phyloP scores from a whole-genome alignment of 2,888 invertebrate species.

The Pterobdella sp. region DNA sequence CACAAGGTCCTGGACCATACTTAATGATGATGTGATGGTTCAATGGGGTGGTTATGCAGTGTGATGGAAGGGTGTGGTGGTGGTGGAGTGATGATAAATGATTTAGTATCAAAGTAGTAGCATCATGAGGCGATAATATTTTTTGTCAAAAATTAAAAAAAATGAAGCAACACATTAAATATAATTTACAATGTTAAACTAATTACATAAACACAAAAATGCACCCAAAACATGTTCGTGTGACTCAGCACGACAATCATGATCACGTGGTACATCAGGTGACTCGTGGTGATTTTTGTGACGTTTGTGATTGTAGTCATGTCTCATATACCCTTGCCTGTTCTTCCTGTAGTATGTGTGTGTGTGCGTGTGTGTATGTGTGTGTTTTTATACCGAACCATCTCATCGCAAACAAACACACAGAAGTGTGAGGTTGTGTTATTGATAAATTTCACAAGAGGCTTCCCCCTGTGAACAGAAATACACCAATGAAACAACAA shows the following conservation, averaged over 20 bases:
- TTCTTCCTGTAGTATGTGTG: background rate
- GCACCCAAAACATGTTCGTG: background rate
- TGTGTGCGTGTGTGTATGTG: background rate
- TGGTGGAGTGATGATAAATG: background rate
- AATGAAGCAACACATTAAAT: background rate
- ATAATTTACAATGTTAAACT: background rate
- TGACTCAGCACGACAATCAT: background rate
- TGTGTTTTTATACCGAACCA: background rate
- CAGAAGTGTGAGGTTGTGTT: too few relatives aligned
- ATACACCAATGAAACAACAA: background rate
- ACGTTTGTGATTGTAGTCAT: background rate
- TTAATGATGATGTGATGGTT: slow-evolving; percentile 1
- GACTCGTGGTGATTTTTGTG: background rate
- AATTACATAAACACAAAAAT: background rate
- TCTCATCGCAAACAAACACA: too few relatives aligned
- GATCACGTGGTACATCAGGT: background rate
- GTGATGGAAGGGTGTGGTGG: background rate
- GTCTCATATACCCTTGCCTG: too few relatives aligned
- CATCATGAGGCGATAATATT: background rate
- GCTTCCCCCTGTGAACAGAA: too few relatives aligned
- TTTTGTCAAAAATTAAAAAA: background rate
- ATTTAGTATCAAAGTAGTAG: too few relatives aligned
- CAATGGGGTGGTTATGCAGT: background rate
- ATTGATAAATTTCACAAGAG: too few relatives aligned
- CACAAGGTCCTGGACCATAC: slow-evolving; percentile 91